These are phyloP conservation scores for Maniola jurtina DNA, from an alignment of 1,140 invertebrate genomes.

Conservation along the genomic window DNA sequence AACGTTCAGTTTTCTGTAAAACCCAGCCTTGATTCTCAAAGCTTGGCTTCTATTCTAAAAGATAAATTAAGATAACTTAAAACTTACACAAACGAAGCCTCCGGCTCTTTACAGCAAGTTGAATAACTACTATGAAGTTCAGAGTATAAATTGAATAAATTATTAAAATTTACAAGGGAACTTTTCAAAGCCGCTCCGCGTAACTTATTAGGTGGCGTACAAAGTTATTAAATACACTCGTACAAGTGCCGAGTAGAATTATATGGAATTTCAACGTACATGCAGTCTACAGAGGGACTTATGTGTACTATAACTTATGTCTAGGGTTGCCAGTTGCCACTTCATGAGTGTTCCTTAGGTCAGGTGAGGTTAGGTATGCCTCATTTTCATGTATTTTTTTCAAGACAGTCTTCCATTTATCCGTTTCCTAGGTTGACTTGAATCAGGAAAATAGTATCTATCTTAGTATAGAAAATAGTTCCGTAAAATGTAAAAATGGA, in stretches of 20 bases:
- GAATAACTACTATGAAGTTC: slow-evolving; percentile 4
- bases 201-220: slow-evolving; percentile 8
- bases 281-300: background rate
- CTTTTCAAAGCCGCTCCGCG: slow-evolving; percentile 6
- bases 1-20: too few relatives aligned
- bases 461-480: too few relatives aligned
- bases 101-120: background rate
- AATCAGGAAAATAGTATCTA: too few relatives aligned
- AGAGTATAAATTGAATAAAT: slow-evolving; percentile 13
- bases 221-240: slow-evolving; percentile 47
- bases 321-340: background rate
- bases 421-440: too few relatives aligned
- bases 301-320: slow-evolving; percentile 7
- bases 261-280: slow-evolving; percentile 33
- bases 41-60: too few relatives aligned
- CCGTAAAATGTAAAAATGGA: too few relatives aligned
- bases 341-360: too few relatives aligned
- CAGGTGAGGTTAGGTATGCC: too few relatives aligned
- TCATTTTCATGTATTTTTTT: background rate
- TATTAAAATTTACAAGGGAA: slow-evolving; percentile 14
- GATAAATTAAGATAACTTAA: too few relatives aligned
- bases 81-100: slow-evolving; percentile 7
- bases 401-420: too few relatives aligned
- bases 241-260: slow-evolving; percentile 49
- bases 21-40: too few relatives aligned